These are phyloP conservation scores for Drosophila suboccidentalis DNA, from an alignment of 2,888 invertebrate species.

Conservation along the genomic window DNA sequence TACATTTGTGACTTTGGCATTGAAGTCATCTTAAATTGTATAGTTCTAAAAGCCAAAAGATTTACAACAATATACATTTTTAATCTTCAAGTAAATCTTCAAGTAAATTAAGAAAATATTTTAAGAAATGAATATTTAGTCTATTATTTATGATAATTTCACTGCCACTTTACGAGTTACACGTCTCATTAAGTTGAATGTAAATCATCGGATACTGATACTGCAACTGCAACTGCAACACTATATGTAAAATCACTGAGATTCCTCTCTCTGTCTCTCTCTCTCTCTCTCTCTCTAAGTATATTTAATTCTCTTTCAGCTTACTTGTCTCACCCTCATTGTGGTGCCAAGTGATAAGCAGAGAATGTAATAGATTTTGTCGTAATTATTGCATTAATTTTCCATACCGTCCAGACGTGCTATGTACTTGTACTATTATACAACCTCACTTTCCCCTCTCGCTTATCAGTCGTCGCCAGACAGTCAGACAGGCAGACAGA, in stretches of 20 bases:
- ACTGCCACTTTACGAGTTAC: neutral
- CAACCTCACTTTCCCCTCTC: neutral
- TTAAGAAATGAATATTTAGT: too few relatives aligned
- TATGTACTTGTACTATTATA: constrained; percentile 1
- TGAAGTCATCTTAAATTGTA: too few relatives aligned
- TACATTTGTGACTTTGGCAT: too few relatives aligned
- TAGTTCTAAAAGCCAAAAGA: neutral
- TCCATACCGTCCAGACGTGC: constrained; percentile 24
- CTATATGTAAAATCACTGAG: constrained; percentile 16
- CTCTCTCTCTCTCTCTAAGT: neutral
- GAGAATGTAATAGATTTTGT: constrained; percentile 38
- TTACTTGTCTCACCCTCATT: neutral
- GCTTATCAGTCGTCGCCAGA: constrained; percentile 38
- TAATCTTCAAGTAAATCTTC: too few relatives aligned
- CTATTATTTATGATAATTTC: neutral
- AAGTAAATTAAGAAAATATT: too few relatives aligned
- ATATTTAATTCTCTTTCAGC: neutral
- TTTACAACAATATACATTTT: too few relatives aligned
- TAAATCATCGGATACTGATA: neutral
- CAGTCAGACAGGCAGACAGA: constrained; percentile 9
- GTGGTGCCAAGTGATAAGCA: constrained; percentile 39
- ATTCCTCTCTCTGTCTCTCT: neutral
- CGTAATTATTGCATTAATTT: constrained; percentile 56
- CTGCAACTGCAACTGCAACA: neutral
- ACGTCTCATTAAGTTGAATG: neutral